Percentiles rank a stretch among this genome's conserved stretches.
These are phyloP conservation scores for Syngnathus scovelli DNA, from an alignment of 2,113 vertebrate species.

Conservation along the genomic window DNA sequence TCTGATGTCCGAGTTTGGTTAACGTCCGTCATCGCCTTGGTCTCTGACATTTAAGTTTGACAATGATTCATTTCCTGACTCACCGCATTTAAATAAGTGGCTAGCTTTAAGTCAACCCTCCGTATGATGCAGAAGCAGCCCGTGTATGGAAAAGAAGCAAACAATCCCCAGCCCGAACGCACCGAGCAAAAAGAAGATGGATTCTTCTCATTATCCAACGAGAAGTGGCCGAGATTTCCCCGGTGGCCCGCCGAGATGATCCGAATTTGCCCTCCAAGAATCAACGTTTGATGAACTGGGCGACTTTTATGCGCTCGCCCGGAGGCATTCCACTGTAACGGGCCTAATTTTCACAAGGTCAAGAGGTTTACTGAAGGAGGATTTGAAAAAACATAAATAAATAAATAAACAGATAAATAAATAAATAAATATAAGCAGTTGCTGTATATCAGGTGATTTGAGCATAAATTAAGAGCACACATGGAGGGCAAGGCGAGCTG, in stretches of 20 bases:
- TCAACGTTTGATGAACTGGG: slow-evolving; percentile 20
- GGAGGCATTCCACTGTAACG: slow-evolving; percentile 37
- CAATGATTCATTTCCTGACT: slow-evolving; percentile 27
- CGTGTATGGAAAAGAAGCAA: background rate
- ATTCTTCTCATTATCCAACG: slow-evolving; percentile 12
- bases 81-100: background rate
- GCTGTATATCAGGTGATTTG: background rate
- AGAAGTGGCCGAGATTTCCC: slow-evolving; percentile 5
- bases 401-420: background rate
- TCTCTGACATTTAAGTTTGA: background rate
- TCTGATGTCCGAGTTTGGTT: background rate
- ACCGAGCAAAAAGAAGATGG: slow-evolving; percentile 16
- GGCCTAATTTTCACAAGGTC: slow-evolving; percentile 36
- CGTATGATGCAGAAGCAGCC: background rate
- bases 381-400: background rate
- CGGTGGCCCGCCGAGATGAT: slow-evolving; percentile 5
- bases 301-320: slow-evolving; percentile 4
- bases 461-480: background rate
- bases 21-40: background rate
- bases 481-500: background rate
- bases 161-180: background rate
- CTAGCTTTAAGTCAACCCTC: background rate
- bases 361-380: slow-evolving; percentile 29
- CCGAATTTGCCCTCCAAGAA: slow-evolving; percentile 2
- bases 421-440: slow-evolving; percentile 14